Percentiles rank a stretch among this genome's conserved stretches.
These are phyloP conservation scores for Trididemnum nubilum DNA, from an alignment of 23 tunicate species.

Conservation along the genomic window DNA sequence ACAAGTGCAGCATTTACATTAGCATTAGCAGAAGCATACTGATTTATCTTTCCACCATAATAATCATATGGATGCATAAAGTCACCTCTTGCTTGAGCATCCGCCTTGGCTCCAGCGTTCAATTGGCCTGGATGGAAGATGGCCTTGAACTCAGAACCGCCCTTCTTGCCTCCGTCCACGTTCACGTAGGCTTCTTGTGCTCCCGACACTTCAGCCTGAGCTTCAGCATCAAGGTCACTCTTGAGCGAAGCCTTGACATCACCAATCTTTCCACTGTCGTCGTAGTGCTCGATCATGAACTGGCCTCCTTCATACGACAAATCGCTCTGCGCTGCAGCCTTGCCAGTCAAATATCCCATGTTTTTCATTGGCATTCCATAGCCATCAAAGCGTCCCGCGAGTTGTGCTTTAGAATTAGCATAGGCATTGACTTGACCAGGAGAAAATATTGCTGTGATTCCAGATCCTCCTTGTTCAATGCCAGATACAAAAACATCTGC, in stretches of 20 bases:
- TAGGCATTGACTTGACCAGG: not conserved
- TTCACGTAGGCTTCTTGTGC: constrained; percentile 19
- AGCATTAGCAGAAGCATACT: constrained; percentile 11
- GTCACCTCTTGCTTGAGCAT: not conserved
- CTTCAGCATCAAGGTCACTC: not conserved
- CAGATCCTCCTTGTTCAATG: not conserved
- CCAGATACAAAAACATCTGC: constrained; percentile 12
- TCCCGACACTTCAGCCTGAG: constrained; percentile 15
- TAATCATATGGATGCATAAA: not conserved
- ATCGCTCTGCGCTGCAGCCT: constrained; percentile 14
- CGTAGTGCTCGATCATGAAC: not conserved
- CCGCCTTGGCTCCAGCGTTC: constrained; percentile 5
- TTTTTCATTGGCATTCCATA: not conserved
- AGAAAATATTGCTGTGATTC: not conserved
- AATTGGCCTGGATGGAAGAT: constrained; percentile 7
- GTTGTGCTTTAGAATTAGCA: not conserved
- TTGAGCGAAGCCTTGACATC: constrained; percentile 19
- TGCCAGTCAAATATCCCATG: not conserved
- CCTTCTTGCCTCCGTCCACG: constrained; percentile 49
- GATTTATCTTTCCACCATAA: not conserved
- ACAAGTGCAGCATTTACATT: not conserved
- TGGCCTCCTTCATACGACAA: constrained; percentile 19
- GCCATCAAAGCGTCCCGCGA: not conserved
- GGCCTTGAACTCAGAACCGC: constrained; percentile 6
- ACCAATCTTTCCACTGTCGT: not conserved